Percentiles rank a stretch among this genome's conserved stretches.
Conservation (phyloP, 2,797 vertebrate genomes). For the Phoxinus dragarum region DNA sequence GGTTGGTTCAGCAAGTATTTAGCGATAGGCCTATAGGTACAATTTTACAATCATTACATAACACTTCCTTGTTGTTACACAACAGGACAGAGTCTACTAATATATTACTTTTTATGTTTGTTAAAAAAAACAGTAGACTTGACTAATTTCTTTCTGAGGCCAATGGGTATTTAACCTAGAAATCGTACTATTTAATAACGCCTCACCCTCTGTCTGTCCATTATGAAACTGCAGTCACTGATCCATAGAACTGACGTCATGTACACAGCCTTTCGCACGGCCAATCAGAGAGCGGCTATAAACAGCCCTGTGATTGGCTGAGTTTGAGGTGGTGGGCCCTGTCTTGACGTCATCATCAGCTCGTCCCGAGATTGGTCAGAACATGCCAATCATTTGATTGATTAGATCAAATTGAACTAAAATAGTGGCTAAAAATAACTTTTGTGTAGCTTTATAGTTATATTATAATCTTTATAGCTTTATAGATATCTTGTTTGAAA, state of each 20-base stretch:
- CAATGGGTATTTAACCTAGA: not conserved
- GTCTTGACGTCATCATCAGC: not conserved
- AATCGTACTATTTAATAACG: not conserved
- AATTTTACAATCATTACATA: not conserved
- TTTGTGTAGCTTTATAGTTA: not conserved
- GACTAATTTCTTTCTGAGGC: not conserved
- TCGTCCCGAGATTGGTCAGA: conserved; percentile 7
- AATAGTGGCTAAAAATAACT: not conserved
- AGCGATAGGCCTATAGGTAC: not conserved
- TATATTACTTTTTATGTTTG: not conserved
- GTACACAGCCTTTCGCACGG: not conserved
- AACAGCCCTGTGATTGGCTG: conserved; percentile 8
- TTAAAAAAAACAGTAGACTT: not conserved
- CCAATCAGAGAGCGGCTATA: conserved; percentile 20
- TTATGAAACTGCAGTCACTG: not conserved
- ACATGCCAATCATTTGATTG: not conserved
- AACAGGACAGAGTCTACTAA: not conserved
- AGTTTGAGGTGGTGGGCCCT: not conserved
- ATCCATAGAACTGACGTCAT: not conserved
- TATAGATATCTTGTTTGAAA: not conserved
- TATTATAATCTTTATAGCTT: not conserved
- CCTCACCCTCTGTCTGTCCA: not conserved
- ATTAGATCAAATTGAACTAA: not conserved
- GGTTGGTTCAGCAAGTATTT: not conserved
- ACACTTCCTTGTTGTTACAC: not conserved